A percentile compares a stretch with the other conserved stretches of the same genome.
Evolutionary conservation across 2,888 invertebrate genomes (phyloP).

Genomic region (Lithodes maja): DNA sequence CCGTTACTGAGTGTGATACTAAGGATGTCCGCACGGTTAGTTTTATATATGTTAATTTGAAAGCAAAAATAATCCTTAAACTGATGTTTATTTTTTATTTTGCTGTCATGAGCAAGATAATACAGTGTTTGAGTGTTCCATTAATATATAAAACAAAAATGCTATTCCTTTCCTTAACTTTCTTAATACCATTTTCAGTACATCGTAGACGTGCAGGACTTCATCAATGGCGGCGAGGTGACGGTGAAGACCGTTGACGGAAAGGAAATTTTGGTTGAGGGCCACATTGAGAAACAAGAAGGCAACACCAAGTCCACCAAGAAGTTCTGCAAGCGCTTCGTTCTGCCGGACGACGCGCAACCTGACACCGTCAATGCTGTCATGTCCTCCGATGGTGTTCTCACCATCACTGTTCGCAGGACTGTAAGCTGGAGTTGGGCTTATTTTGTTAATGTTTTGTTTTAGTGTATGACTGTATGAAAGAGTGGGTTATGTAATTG

Average conservation of each 20-base stretch:
- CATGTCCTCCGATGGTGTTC: conserved; percentile 51
- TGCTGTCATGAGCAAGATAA: not conserved
- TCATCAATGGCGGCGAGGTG: conserved; percentile 45
- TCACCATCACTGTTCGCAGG: conserved; percentile 38
- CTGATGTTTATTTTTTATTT: not conserved
- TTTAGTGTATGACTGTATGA: no score
- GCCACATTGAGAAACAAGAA: conserved; percentile 48
- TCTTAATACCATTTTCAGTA: conserved; percentile 6
- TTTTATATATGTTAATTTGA: not conserved
- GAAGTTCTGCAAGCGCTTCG: conserved; percentile 44
- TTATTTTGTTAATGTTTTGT: no score
- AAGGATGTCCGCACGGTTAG: conserved; percentile 33
- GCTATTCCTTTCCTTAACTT: no score
- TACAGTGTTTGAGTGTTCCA: no score
- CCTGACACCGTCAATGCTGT: conserved; percentile 32
- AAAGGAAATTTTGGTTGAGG: conserved; percentile 45
- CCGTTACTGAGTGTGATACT: conserved; percentile 33
- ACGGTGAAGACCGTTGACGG: conserved; percentile 43
- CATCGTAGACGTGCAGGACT: conserved; percentile 55
- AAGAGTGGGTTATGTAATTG: no score
- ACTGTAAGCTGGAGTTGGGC: conserved; percentile 16
- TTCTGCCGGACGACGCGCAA: conserved; percentile 36
- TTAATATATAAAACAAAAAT: not conserved
- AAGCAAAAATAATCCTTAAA: not conserved
- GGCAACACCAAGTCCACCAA: conserved; percentile 42